Base-by-base conservation (phyloP, 2,797 vertebrate species). In the Poecile montanus region DNA sequence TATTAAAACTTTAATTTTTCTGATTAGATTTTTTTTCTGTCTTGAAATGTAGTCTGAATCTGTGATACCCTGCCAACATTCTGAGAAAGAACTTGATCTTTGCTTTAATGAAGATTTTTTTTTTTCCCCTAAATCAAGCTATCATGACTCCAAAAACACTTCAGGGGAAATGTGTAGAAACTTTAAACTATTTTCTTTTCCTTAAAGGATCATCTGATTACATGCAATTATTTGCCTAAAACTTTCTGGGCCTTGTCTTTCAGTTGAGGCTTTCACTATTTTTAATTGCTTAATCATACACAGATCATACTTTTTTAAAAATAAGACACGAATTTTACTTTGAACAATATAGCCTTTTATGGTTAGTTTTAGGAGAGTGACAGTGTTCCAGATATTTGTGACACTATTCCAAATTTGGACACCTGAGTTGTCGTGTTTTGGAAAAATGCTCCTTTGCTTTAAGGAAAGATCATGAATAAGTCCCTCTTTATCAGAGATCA, bases 331-430 rank as follows among this genome's bases (percentile, higher is more conserved):
- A 62, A 44, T 70, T 87, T 70, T 85, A 38, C 36, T 85, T 65
- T 1, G 0, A 30, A 10, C 89, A 56, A 89, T 92, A 85, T 26
- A 91, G 11, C 70, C 79, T 91, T 95, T 86, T 95, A 82, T 91
- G 85, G 82, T 84, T 54, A 56, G 25, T 90, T 91, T 80, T 61
- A 68, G 50, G 44, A 86, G 71, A 17, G 30, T 88, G 63, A 66
- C 58, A 68, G n/a, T 66, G 82, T 87, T 92, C 17, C 44, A 88
- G 34, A 66, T 86, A 72, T 65, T 91, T 89, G 30, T 80, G 83
- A 89, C 38, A 47, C 42, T 81, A 15, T 56, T 88, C 82, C 88
- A 84, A 93, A 90, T 94, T 95, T 95, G 93, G 94, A 81, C 36
- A 94, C 94, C 85, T 95, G 88, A 47, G n/a, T 78, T 30, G 56